phyloP scores from a whole-genome alignment of 2,113 vertebrate genomes.

The Upupa epops region DNA sequence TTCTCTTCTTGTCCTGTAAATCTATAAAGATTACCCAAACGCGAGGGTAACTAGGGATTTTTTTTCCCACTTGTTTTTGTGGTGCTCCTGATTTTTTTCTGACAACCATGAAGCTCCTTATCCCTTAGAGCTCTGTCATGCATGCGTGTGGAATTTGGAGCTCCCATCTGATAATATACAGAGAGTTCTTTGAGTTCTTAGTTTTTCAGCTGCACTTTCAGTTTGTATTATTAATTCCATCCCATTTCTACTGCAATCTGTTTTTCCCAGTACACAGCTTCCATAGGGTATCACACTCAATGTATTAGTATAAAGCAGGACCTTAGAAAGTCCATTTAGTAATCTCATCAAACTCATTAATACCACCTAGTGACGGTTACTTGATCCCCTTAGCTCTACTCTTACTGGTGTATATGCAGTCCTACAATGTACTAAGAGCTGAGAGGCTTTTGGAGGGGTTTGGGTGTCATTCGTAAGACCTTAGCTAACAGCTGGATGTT shows the following conservation, averaged over 20 bases:
- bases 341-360: neutral
- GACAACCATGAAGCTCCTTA: neutral
- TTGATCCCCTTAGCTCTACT: neutral
- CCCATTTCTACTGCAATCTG: neutral
- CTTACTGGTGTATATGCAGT: neutral
- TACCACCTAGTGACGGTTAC: neutral
- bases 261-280: neutral
- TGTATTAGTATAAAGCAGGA: neutral
- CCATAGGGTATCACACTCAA: neutral
- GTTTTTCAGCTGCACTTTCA: neutral
- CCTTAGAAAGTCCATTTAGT: neutral
- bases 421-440: neutral
- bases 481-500: neutral
- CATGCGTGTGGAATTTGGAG: neutral
- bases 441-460: neutral
- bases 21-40: neutral
- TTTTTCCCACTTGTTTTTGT: neutral
- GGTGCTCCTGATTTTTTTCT: neutral
- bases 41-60: neutral
- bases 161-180: neutral
- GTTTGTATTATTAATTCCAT: neutral
- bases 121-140: neutral
- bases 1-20: neutral
- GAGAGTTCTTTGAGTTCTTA: neutral
- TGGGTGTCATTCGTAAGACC: neutral